Evolutionary conservation across 2,113 vertebrate species (phyloP), one percentile per base, ranked within the genome.

Genomic region (Ochotona princeps): DNA sequence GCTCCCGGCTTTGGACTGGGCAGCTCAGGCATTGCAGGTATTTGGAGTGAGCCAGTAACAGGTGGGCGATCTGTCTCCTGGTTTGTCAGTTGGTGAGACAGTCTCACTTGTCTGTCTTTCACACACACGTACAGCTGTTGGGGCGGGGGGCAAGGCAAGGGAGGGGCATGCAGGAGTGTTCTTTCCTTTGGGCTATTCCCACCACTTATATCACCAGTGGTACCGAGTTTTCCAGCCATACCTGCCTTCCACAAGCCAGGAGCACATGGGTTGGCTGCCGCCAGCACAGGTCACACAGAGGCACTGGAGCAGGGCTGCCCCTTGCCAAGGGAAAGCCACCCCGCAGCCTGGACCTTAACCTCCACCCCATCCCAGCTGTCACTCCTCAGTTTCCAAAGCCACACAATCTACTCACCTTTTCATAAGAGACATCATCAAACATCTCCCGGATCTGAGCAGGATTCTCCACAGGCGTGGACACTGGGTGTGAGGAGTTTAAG

Each of bases 371-470:
- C 65, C 7, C 47, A 35, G 17, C 26, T 28, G 35, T 49, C 57
- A 9, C 17, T 61, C 63, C 2, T 21, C 51, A 35, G 44, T 84
- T 7, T 67, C 63, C 60, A 83, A 72, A 54, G 3, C 13, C 30
- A 30, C 35, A 67, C 5, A 54, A 89, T 65, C 9, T 26, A 23
- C 54, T 96, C 97, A 99, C 99, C 99, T 99, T 99, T 14, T 98
- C 98, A 69, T 99, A 99, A 5, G 99, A 99, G 91, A 99, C 98
- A 1, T 98, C 95, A 87, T 99, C 99, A 91, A 99, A 99, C 98
- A 99, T 99, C 97, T 99, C 99, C 95, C 95, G 98, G 97, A 99
- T 99, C 97, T 99, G 98, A 78, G 98, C 97, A 94, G 99, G 98
- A 96, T 98, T 98, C 96, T 99, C 99, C 87, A 99, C 99, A 1